phyloP scores from a whole-genome alignment of 2,888 invertebrate genomes.

The Stomorhina lunata region DNA sequence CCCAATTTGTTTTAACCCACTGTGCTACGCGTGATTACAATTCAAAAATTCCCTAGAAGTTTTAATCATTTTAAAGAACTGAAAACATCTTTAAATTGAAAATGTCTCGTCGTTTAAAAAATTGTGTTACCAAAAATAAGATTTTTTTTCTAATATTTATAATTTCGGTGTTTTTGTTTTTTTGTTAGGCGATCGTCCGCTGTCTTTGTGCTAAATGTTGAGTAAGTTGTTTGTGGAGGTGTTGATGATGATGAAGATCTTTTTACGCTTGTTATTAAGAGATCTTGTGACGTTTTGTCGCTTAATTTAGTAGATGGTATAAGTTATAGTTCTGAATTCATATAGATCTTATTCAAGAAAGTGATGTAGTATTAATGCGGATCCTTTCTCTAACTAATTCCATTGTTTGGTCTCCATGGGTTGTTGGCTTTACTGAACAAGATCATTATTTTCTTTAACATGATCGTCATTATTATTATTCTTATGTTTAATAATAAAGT shows the following conservation, averaged over 20 bases:
- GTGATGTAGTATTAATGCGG: not conserved
- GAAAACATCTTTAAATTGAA: not conserved
- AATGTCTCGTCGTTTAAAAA: slow-evolving; percentile 33
- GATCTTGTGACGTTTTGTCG: slow-evolving; percentile 64
- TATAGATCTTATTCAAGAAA: not conserved
- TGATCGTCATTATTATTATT: slow-evolving; percentile 11
- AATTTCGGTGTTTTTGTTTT: slow-evolving; percentile 1
- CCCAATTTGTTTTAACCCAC: too few species aligned
- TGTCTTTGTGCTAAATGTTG: slow-evolving; percentile 55
- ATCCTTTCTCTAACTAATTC: slow-evolving; percentile 32
- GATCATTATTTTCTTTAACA: slow-evolving; percentile 4
- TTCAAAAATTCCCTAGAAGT: too few species aligned
- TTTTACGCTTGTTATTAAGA: slow-evolving; percentile 53
- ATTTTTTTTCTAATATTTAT: slow-evolving; percentile 25
- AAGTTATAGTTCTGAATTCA: not conserved
- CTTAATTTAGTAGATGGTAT: slow-evolving; percentile 43
- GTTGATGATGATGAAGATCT: slow-evolving; percentile 68
- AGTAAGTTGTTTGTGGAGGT: slow-evolving; percentile 60
- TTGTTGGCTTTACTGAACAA: slow-evolving; percentile 4
- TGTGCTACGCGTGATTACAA: too few species aligned
- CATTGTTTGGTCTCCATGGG: slow-evolving; percentile 35
- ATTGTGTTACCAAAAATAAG: slow-evolving; percentile 28
- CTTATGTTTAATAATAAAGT: not conserved
- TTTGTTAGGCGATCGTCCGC: slow-evolving; percentile 10
- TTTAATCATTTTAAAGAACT: slow-evolving; percentile 21